These are phyloP conservation scores for Seladonia tumulorum DNA, from an alignment of 2,888 invertebrate species.

Conservation along the genomic window DNA sequence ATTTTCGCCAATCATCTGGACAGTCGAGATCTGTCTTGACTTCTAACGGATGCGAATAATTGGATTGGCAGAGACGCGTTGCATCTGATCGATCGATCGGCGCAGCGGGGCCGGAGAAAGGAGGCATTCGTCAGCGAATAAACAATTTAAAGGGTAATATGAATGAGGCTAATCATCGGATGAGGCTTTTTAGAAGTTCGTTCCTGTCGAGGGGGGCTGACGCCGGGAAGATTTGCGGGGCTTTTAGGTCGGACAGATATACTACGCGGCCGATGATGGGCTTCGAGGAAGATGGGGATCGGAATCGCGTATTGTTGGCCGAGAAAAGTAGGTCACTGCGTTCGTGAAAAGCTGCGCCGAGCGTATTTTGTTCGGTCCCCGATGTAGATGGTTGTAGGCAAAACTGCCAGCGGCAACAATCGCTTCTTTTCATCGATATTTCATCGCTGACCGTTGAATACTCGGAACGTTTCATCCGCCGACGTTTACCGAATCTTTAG, in stretches of 20 bases:
- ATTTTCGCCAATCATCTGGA: too few relatives aligned
- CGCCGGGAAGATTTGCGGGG: background rate
- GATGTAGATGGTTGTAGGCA: conserved; percentile 2
- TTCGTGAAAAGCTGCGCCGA: conserved; percentile 17
- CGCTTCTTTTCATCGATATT: conserved; percentile 7
- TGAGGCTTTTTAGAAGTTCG: conserved; percentile 26
- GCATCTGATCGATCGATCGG: conserved; percentile 13
- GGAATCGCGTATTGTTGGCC: background rate
- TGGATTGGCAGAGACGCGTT: background rate
- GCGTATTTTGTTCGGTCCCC: conserved; percentile 1
- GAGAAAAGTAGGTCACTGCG: conserved; percentile 3
- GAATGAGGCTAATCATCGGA: conserved; percentile 42
- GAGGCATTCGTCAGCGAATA: conserved; percentile 14
- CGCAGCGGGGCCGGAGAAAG: conserved; percentile 7
- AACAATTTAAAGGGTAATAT: background rate
- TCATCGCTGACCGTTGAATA: conserved; percentile 5
- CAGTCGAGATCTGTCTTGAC: background rate
- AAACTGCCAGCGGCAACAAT: conserved; percentile 4
- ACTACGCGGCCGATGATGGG: background rate
- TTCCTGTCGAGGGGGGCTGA: conserved; percentile 8
- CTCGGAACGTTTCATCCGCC: background rate
- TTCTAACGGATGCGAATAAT: background rate
- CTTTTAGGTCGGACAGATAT: conserved; percentile 19
- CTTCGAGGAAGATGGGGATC: conserved; percentile 13
- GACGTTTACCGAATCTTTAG: background rate